Evolutionary conservation across 2,113 vertebrate species (phyloP).

Genomic region (Microcebus ravelobensis): DNA sequence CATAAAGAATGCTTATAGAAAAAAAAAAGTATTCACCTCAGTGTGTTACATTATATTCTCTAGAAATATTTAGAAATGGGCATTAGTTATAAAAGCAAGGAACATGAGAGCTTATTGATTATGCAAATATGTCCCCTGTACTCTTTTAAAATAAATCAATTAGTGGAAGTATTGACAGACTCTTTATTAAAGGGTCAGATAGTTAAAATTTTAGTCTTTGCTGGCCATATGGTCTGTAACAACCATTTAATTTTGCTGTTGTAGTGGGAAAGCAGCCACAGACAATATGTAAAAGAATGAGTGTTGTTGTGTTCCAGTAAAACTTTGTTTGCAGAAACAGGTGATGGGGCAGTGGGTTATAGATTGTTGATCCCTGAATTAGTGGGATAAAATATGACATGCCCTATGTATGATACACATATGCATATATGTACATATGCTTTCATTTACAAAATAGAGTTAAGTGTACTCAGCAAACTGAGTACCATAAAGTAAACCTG

Average conservation of each 20-base stretch:
- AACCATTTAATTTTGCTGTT: conserved; percentile 26
- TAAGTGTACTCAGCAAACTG: neutral
- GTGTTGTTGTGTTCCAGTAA: neutral
- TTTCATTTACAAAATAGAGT: conserved; percentile 30
- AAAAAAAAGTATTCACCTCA: neutral
- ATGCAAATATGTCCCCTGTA: neutral
- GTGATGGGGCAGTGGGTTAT: neutral
- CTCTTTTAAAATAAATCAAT: conserved; percentile 46
- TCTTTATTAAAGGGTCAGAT: neutral
- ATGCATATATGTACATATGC: neutral
- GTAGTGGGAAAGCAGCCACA: neutral
- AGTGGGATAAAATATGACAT: neutral
- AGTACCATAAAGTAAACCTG: neutral
- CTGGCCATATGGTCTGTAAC: neutral
- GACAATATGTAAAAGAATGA: conserved; percentile 2
- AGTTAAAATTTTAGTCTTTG: conserved; percentile 18
- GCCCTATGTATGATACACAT: neutral
- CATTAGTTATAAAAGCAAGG: conserved; percentile 30
- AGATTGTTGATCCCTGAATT: neutral
- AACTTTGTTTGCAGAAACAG: neutral
- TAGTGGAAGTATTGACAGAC: neutral
- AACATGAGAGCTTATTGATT: conserved; percentile 7
- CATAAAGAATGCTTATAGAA: conserved; percentile 14
- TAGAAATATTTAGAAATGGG: conserved; percentile 48
- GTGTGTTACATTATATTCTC: conserved; percentile 10